Conservation (phyloP, 2,888 invertebrate genomes). For the Rotaria socialis region DNA sequence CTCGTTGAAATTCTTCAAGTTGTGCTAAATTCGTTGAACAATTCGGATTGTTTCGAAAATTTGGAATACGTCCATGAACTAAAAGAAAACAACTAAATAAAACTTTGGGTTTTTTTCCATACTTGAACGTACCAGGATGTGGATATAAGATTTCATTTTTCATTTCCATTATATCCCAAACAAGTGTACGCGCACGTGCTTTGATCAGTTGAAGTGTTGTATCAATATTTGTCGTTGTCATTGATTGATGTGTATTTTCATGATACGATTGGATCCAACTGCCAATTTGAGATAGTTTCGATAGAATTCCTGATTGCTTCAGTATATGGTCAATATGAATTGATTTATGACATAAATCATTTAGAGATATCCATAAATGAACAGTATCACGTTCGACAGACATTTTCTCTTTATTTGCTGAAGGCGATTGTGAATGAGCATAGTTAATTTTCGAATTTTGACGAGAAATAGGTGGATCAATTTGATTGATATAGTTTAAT, state of each 20-base stretch:
- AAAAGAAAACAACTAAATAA: background rate
- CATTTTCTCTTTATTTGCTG: background rate
- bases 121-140: conserved; percentile 10
- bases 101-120: too few relatives aligned
- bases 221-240: background rate
- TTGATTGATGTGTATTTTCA: background rate
- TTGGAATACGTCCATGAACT: conserved; percentile 43
- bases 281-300: background rate
- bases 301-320: conserved; percentile 23
- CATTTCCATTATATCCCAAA: conserved; percentile 36
- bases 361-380: conserved; percentile 30
- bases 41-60: conserved; percentile 34
- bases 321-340: conserved; percentile 7
- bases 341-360: conserved; percentile 32
- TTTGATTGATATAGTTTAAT: conserved; percentile 20
- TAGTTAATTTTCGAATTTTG: conserved; percentile 12
- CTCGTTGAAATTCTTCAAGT: conserved; percentile 19
- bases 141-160: conserved; percentile 38
- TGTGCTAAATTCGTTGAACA: conserved; percentile 37
- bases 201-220: background rate
- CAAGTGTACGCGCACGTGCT: conserved; percentile 22
- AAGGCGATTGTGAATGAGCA: background rate
- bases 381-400: conserved; percentile 1
- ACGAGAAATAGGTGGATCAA: background rate
- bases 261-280: background rate